A percentile compares a stretch with the other conserved stretches of the same genome.
Evolutionary conservation across 2,888 invertebrate genomes (phyloP).

Genomic region (Coleophora deauratella): DNA sequence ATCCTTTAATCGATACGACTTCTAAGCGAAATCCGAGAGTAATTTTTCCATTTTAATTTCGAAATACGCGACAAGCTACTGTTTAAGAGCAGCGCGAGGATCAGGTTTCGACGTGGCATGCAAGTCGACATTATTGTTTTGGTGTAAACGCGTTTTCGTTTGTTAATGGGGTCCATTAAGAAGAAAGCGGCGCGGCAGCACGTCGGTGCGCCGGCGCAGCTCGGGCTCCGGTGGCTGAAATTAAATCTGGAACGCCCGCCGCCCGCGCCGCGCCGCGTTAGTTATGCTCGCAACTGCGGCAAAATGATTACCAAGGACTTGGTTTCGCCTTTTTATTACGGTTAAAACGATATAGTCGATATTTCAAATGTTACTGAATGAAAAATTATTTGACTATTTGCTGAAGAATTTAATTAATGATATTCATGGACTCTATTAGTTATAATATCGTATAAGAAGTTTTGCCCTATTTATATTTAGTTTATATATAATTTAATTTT

Average conservation of each 20-base stretch:
- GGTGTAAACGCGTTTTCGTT: conserved; percentile 42
- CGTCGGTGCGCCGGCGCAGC: conserved; percentile 8
- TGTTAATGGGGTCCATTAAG: conserved; percentile 57
- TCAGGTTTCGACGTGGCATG: conserved; percentile 38
- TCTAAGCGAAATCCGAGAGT: conserved; percentile 6
- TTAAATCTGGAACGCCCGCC: conserved; percentile 58
- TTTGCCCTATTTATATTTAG: too few relatives aligned
- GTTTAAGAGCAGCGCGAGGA: conserved; percentile 18
- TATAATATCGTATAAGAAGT: too few relatives aligned
- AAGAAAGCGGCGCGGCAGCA: conserved; percentile 27
- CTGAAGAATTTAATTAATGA: too few relatives aligned
- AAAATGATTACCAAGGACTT: conserved; percentile 13
- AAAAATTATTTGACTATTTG: too few relatives aligned
- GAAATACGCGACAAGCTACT: too few relatives aligned
- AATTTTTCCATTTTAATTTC: too few relatives aligned
- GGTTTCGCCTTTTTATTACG: not conserved
- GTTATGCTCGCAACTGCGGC: conserved; percentile 39
- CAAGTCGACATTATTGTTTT: conserved; percentile 34
- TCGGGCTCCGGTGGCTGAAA: conserved; percentile 52
- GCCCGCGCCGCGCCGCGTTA: conserved; percentile 36
- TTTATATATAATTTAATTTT: too few relatives aligned
- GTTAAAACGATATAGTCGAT: too few relatives aligned
- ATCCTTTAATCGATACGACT: conserved; percentile 46
- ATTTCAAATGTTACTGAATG: too few relatives aligned
- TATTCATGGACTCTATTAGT: too few relatives aligned